Evolutionary conservation across 2,113 vertebrate genomes (phyloP).

Genomic region (Lepisosteus oculatus): DNA sequence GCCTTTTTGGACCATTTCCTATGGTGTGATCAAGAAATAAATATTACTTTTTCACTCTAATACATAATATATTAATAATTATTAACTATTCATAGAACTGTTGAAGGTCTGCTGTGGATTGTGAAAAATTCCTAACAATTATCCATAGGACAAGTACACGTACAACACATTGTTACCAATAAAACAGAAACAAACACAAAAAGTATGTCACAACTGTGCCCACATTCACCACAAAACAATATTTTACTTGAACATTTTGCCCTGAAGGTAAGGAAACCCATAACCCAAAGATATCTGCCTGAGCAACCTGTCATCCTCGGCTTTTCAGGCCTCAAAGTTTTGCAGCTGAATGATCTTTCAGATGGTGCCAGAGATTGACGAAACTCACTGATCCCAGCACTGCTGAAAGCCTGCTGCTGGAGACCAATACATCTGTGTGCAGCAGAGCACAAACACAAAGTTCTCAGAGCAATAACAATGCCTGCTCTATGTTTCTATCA

Average conservation of each 20-base stretch:
- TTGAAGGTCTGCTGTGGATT: too few species aligned
- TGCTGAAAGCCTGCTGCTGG: not conserved
- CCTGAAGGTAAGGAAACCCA: not conserved
- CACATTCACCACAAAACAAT: not conserved
- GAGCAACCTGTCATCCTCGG: not conserved
- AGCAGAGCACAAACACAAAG: not conserved
- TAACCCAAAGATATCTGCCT: not conserved
- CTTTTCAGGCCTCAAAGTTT: not conserved
- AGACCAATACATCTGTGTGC: not conserved
- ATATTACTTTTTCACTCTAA: too few species aligned
- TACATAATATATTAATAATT: too few species aligned
- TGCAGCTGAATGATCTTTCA: not conserved
- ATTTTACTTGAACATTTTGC: too few species aligned
- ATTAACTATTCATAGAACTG: too few species aligned
- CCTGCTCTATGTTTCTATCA: not conserved
- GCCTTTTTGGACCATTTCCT: too few species aligned
- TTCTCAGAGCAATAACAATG: not conserved
- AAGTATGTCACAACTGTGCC: not conserved
- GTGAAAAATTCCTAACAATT: too few species aligned
- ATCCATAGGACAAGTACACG: too few species aligned
- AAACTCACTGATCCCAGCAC: not conserved
- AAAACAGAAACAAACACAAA: not conserved
- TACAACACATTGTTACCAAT: too few species aligned
- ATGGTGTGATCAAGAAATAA: too few species aligned
- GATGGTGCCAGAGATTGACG: constrained; percentile 3